phyloP scores from a whole-genome alignment of 2,888 invertebrate genomes.

The Euphydryas editha region DNA sequence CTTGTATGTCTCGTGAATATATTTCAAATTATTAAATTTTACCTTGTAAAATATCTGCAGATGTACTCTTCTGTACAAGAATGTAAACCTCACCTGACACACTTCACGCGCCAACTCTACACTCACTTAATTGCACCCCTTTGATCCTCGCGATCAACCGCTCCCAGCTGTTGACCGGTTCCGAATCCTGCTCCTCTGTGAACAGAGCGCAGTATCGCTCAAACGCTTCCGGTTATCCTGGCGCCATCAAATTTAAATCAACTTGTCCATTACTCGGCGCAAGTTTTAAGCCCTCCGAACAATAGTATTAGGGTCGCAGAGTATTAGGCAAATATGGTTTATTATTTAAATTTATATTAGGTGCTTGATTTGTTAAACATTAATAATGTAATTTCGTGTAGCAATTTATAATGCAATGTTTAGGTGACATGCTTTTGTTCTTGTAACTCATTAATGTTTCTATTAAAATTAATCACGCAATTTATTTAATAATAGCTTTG shows the following conservation, averaged over 20 bases:
- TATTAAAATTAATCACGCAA: too few relatives aligned
- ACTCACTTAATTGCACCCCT: slow-evolving; percentile 22
- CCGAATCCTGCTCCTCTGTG: not conserved
- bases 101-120: slow-evolving; percentile 23
- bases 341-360: slow-evolving; percentile 9
- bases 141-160: slow-evolving; percentile 16
- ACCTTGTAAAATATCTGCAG: slow-evolving; percentile 7
- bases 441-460: too few relatives aligned
- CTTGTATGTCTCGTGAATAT: not conserved
- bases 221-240: not conserved
- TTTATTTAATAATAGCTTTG: too few relatives aligned
- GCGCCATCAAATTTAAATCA: slow-evolving; percentile 23
- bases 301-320: slow-evolving; percentile 11
- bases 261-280: slow-evolving; percentile 17
- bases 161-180: not conserved
- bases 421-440: too few relatives aligned
- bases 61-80: slow-evolving; percentile 4
- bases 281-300: slow-evolving; percentile 11
- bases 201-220: not conserved
- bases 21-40: not conserved
- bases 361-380: slow-evolving; percentile 1
- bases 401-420: not conserved
- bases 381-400: not conserved
- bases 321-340: not conserved
- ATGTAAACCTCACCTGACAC: slow-evolving; percentile 17